A percentile compares a stretch with the other conserved stretches of the same genome.
Conservation (phyloP, 2,888 invertebrate species). For the Erebia aethiops region DNA sequence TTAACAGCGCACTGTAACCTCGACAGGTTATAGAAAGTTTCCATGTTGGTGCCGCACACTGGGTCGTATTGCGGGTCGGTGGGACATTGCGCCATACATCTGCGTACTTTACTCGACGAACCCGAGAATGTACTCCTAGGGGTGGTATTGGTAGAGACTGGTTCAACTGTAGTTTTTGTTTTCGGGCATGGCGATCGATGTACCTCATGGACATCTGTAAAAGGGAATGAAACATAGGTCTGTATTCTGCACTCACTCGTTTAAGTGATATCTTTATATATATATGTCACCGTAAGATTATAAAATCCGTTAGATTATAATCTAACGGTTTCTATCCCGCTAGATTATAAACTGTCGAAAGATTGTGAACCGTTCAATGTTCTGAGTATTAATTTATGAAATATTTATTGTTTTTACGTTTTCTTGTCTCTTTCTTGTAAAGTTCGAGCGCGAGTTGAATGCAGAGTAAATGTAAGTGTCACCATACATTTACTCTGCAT, state of each 20-base stretch:
- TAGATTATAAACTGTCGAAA: too few relatives aligned
- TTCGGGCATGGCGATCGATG: conserved; percentile 36
- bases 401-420: too few relatives aligned
- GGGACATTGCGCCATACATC: conserved; percentile 30
- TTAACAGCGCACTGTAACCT: conserved; percentile 40
- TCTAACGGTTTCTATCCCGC: too few relatives aligned
- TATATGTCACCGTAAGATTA: too few relatives aligned
- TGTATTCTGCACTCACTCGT: conserved; percentile 20
- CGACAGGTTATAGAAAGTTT: conserved; percentile 43
- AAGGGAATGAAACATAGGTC: neutral
- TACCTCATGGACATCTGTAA: conserved; percentile 37
- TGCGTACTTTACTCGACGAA: neutral
- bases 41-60: conserved; percentile 43
- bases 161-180: conserved; percentile 11
- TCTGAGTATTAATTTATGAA: too few relatives aligned
- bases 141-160: neutral
- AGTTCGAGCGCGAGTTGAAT: too few relatives aligned
- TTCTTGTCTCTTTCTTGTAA: too few relatives aligned
- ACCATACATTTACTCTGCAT: too few relatives aligned
- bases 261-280: too few relatives aligned
- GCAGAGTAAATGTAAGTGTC: too few relatives aligned
- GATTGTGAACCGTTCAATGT: too few relatives aligned
- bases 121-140: conserved; percentile 11
- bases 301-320: too few relatives aligned
- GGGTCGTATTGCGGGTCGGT: conserved; percentile 37